Base-by-base conservation (phyloP, 2,888 invertebrate species). In the Sinohyriopsis cumingii region DNA sequence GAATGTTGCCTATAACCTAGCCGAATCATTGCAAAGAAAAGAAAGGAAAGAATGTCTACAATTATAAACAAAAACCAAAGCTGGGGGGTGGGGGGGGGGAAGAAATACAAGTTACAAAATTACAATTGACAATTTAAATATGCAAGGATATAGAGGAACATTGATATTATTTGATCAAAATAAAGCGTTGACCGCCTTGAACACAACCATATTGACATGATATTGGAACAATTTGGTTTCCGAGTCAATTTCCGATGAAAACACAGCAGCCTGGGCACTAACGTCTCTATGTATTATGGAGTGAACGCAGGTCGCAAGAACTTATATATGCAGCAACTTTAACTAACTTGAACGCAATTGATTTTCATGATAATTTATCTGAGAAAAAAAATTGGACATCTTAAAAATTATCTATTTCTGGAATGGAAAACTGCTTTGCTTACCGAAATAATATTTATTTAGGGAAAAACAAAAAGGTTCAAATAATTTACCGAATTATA, bases 131-230 rank as follows among this genome's bases (percentile, higher is more conserved):
- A 56, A 64, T 56, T 22, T 64, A 20, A 33, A 64, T 5, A 15
- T 28, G 19, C n/a, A 54, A 6, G 0, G 22, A 5, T 5, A 18
- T 7, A 15, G 22, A 56, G 56, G 56, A 55, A 5, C 24, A 7
- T 25, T 64, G 5, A 18, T 56, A 54, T 5, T 25, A 20, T 54
- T 63, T n/a, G 63, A 63, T 54, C 22, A 63, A 54, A 22, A 63
- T 3, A 64, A 64, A 64, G 64, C 56, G 56, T 64, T 56, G 56
- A 64, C 28, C 1, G 64, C 7, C 15, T 64, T 19, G 64, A 64
- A 64, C 53, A 63, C 20, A 63, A n/a, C 6, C 53, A 28, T 54
- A 20, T 63, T 6, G 24, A 55, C 12, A 4, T 7, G 12, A n/a
- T 63, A 5, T 54, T n/a, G 7, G 22, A 63, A 63, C 4, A 63